Percentiles rank a stretch among this genome's conserved stretches.
Evolutionary conservation across 2,113 vertebrate species (phyloP).

Genomic region (Ptilorrhoa leucosticta): DNA sequence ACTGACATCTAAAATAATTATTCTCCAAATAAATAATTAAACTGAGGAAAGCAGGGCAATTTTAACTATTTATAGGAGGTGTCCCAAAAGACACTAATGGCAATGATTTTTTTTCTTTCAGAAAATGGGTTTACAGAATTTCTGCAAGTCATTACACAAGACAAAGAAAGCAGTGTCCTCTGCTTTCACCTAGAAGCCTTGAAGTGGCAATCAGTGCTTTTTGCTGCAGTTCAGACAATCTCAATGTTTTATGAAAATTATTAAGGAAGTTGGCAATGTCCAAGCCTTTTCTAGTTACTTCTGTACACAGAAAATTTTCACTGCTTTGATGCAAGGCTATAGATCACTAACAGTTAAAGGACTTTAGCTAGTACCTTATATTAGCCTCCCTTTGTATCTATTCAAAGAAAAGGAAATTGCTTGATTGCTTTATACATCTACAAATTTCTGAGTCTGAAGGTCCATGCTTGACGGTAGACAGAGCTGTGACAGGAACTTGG

Average conservation of each 20-base stretch:
- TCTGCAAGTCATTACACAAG: not conserved
- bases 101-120: not conserved
- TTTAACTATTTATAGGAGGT: conserved; percentile 35
- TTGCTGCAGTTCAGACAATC: not conserved
- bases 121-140: not conserved
- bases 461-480: not conserved
- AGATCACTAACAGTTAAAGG: not conserved
- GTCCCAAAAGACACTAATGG: not conserved
- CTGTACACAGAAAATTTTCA: not conserved
- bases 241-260: not conserved
- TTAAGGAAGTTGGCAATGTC: not conserved
- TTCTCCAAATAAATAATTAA: conserved; percentile 47
- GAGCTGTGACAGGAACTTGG: not conserved
- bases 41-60: not conserved
- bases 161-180: not conserved
- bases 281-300: not conserved
- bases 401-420: not conserved
- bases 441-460: not conserved
- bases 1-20: conserved; percentile 26
- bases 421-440: not conserved
- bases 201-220: not conserved
- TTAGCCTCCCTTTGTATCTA: not conserved
- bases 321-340: not conserved
- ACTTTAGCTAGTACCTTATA: not conserved
- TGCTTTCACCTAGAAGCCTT: not conserved